Percentiles rank a stretch among this genome's conserved stretches.
Conservation (phyloP, 2,797 vertebrate species). For the Nannoperca australis region DNA sequence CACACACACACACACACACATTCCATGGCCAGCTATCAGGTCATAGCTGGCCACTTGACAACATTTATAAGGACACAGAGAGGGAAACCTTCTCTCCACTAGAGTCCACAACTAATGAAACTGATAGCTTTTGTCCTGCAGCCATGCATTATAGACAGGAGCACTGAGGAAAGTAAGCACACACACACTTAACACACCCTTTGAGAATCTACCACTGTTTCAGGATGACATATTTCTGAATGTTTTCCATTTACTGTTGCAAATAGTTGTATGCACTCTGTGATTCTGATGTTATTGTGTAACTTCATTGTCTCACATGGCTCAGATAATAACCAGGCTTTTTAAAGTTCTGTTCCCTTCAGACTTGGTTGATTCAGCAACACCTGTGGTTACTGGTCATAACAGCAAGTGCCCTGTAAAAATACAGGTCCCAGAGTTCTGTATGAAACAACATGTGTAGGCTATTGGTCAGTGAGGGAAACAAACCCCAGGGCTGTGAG, state of each 20-base stretch:
- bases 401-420: neutral
- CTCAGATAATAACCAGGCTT: neutral
- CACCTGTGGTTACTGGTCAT: neutral
- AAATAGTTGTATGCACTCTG: neutral
- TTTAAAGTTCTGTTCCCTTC: neutral
- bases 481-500: neutral
- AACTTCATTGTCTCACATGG: neutral
- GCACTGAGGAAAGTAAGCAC: neutral
- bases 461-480: neutral
- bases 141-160: conserved; percentile 7
- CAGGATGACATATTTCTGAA: neutral
- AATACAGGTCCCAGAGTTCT: neutral
- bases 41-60: conserved; percentile 70
- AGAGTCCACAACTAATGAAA: conserved; percentile 44
- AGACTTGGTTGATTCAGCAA: neutral
- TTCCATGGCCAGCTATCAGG: conserved; percentile 53
- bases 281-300: neutral
- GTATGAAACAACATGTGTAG: neutral
- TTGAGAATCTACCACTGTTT: neutral
- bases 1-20: conserved; percentile 30
- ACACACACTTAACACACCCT: conserved; percentile 16
- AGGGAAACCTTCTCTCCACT: conserved; percentile 54
- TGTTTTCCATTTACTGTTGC: conserved; percentile 3
- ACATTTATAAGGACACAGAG: conserved; percentile 74
- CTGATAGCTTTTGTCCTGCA: conserved; percentile 18